Percentiles rank a stretch among this genome's conserved stretches.
Conservation (phyloP, 2,797 vertebrate species). For the Hylomyscus alleni region DNA sequence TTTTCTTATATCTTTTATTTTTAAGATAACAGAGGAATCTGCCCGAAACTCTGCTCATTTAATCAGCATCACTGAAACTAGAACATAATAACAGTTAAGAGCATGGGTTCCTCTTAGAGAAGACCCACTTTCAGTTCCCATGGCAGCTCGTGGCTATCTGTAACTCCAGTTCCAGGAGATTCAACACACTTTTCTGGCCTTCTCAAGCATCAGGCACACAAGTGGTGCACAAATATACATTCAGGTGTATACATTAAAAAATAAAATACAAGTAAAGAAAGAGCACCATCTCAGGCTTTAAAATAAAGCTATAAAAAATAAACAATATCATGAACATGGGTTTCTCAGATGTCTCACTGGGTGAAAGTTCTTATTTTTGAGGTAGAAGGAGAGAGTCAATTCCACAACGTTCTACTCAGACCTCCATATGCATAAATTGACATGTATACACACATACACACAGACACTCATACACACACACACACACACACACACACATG, state of each 20-base stretch:
- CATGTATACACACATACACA: background rate
- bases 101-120: background rate
- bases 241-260: background rate
- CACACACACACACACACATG: background rate
- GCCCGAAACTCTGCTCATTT: background rate
- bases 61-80: background rate
- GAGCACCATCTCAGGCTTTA: background rate
- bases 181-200: background rate
- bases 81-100: background rate
- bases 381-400: background rate
- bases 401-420: background rate
- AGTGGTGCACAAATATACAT: background rate
- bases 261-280: background rate
- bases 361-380: background rate
- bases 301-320: background rate
- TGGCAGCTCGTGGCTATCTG: background rate
- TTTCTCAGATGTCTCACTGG: background rate
- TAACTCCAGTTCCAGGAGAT: background rate
- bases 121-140: background rate
- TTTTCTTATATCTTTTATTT: conserved; percentile 37
- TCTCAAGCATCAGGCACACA: background rate
- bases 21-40: conserved; percentile 37
- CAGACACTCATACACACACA: background rate
- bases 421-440: background rate
- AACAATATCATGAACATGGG: background rate